These are phyloP conservation scores for Eremophila alpestris DNA, from an alignment of 2,797 vertebrate species.

Conservation along the genomic window DNA sequence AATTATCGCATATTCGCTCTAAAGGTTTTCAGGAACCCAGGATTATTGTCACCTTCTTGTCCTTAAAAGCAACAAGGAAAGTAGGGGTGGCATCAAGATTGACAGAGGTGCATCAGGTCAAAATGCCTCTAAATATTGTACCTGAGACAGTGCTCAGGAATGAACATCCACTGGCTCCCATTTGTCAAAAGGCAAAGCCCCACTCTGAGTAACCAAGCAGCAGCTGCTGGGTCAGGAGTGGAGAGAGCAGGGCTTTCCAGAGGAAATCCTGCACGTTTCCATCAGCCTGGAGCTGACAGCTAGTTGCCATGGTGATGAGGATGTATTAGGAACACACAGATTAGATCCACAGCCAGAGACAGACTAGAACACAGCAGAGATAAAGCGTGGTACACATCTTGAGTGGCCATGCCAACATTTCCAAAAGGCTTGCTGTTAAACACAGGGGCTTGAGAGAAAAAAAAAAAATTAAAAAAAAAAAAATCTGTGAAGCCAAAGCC, in stretches of 20 bases:
- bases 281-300: not conserved
- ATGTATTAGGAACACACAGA: not conserved
- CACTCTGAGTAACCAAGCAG: not conserved
- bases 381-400: slow-evolving; percentile 7
- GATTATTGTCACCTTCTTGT: not conserved
- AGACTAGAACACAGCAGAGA: slow-evolving; percentile 1
- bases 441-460: not conserved
- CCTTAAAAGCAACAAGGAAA: not conserved
- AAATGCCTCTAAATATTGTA: not conserved
- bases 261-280: not conserved
- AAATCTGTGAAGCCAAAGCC: not conserved
- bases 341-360: not conserved
- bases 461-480: not conserved
- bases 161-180: not conserved
- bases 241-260: not conserved
- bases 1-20: not conserved
- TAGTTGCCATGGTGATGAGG: slow-evolving; percentile 7
- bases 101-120: not conserved
- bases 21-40: not conserved
- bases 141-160: not conserved
- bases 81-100: not conserved
- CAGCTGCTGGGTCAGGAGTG: not conserved
- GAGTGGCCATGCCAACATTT: not conserved
- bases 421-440: not conserved
- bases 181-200: not conserved